These are phyloP conservation scores for Branchinecta sandiegonensis DNA, from an alignment of 2,888 invertebrate species.

Conservation along the genomic window DNA sequence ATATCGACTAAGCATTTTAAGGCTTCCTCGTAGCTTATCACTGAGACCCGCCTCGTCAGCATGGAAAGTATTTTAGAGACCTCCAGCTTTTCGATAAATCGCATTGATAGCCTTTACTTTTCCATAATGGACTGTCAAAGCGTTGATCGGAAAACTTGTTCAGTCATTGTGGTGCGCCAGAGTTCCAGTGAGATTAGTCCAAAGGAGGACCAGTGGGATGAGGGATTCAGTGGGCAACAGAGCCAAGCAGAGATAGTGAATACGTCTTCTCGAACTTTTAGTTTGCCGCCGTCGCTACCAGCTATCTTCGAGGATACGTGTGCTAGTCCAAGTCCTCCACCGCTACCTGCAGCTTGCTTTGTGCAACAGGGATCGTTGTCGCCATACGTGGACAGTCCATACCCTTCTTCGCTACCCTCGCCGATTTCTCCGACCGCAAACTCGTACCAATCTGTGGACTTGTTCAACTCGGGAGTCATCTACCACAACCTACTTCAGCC, in stretches of 20 bases:
- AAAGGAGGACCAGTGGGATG: slow-evolving; percentile 4
- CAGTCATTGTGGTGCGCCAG: background rate
- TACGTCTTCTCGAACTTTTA: background rate
- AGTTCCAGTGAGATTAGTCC: background rate
- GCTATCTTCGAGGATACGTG: background rate
- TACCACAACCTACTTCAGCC: background rate
- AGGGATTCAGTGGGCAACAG: background rate
- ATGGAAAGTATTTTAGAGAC: background rate
- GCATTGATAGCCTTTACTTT: background rate
- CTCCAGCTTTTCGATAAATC: background rate
- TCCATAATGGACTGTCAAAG: slow-evolving; percentile 8
- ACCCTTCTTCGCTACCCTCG: slow-evolving; percentile 1
- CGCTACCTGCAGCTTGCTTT: background rate
- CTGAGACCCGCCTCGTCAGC: background rate
- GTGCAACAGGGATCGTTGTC: background rate
- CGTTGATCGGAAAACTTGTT: slow-evolving; percentile 12
- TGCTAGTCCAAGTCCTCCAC: background rate
- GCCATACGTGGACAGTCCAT: background rate
- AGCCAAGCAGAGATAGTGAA: background rate
- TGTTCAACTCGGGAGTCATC: background rate
- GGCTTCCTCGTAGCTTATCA: background rate
- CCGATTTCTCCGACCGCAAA: background rate
- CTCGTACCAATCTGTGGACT: background rate
- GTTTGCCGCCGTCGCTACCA: background rate
- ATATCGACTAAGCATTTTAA: slow-evolving; percentile 15